Percentiles rank a stretch among this genome's conserved stretches.
phyloP scores from a whole-genome alignment of 2,797 vertebrate species.

The Micrastur ruficollis region DNA sequence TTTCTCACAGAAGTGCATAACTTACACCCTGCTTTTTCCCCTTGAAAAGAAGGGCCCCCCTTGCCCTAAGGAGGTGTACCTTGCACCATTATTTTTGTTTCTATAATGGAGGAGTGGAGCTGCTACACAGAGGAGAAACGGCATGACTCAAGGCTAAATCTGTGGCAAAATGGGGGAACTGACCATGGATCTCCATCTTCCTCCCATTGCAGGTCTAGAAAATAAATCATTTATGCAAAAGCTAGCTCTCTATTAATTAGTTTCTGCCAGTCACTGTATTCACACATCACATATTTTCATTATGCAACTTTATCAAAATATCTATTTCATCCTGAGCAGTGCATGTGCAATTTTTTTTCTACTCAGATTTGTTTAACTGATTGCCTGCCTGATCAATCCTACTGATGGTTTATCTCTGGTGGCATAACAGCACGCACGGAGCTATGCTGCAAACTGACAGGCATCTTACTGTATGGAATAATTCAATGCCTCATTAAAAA shows the following conservation, averaged over 20 bases:
- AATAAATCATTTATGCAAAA: neutral
- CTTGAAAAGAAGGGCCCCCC: neutral
- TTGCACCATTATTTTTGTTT: neutral
- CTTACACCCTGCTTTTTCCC: neutral
- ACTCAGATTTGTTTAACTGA: constrained; percentile 64
- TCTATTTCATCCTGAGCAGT: constrained; percentile 25
- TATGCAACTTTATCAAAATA: neutral
- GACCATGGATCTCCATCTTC: neutral
- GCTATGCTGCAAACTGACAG: neutral
- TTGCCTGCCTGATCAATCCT: constrained; percentile 50
- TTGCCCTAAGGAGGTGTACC: neutral
- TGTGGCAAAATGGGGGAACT: neutral
- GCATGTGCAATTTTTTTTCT: neutral
- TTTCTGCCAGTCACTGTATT: neutral
- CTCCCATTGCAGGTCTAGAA: neutral
- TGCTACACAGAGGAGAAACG: neutral
- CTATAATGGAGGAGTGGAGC: neutral
- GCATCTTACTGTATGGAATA: constrained; percentile 27
- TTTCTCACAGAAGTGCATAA: neutral
- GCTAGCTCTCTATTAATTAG: neutral
- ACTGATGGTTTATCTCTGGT: constrained; percentile 61
- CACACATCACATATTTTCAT: neutral
- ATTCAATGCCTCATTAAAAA: constrained; percentile 62
- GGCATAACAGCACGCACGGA: neutral
- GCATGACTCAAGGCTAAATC: neutral